Base-by-base conservation (phyloP, 2,797 vertebrate genomes). In the Choloepus didactylus region DNA sequence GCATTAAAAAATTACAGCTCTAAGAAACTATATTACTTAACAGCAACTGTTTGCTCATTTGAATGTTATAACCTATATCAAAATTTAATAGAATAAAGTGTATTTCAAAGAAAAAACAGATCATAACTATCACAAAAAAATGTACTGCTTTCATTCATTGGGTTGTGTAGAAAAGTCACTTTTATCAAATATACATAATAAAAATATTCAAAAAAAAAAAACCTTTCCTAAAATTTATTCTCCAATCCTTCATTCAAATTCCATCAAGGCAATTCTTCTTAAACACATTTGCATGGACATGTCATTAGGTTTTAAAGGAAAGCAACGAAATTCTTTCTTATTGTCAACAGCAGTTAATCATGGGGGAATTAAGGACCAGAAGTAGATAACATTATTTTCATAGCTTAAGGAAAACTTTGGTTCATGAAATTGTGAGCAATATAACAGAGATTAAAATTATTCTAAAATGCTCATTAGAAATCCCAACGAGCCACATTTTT, bases 1-100 rank as follows among this genome's bases (percentile, higher is more conserved):
- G 35, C 35, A 35, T 35, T 35, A 35, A 35, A 80, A 62, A 83
- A 69, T 67, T 51, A 89, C 9, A 80, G 64, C 16, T 87, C 41
- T 89, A 54, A 91, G 90, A 19, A 97, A 82, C 75, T 86, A 81
- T 56, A 87, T 2, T 38, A 2, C 11, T 86, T 60, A 94, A 96
- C 27, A 95, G 21, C 2, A 72, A 79, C 23, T 51, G 4, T 66
- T 92, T 92, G 14, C 16, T 96, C 25, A 84, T 31, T 15, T 82
- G 27, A 80, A 87, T 95, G 9, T 85, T 94, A 87, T 12, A 97
- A 62, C 49, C 41, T 46, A 85, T 23, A 93, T 66, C 35, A 93
- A 93, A 97, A 89, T 79, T 76, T 93, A 73, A 79, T 15, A 77
- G 5, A 93, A 83, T 29, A 75, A 66, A 80, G 25, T 49, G 38